Percentiles rank a stretch among this genome's conserved stretches.
Evolutionary conservation across 2,113 vertebrate genomes (phyloP).

Genomic region (Heterochromis multidens): DNA sequence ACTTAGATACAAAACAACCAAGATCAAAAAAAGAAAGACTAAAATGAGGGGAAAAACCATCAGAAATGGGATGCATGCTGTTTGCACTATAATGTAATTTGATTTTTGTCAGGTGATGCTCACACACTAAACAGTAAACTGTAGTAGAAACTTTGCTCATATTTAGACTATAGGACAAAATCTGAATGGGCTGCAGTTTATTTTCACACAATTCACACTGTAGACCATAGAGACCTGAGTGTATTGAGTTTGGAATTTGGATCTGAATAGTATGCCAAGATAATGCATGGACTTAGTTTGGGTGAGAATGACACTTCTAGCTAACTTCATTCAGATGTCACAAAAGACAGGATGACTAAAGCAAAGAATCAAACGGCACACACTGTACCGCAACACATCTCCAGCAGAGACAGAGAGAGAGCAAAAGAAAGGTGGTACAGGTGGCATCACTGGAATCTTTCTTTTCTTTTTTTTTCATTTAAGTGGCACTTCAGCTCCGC

Average conservation of each 20-base stretch:
- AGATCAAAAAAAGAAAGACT: not conserved
- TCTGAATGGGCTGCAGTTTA: not conserved
- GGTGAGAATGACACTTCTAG: not conserved
- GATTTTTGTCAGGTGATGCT: not conserved
- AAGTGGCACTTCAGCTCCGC: not conserved
- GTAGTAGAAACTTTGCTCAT: not conserved
- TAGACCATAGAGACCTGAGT: not conserved
- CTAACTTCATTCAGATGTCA: not conserved
- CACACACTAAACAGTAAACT: not conserved
- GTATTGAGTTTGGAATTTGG: not conserved
- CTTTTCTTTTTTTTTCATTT: not conserved
- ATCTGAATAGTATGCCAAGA: not conserved
- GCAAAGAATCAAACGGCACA: accelerated
- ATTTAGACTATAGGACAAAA: not conserved
- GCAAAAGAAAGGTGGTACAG: not conserved
- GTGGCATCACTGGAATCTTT: not conserved
- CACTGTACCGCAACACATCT: not conserved
- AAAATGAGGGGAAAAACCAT: no score
- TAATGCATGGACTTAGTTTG: not conserved
- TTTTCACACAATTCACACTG: not conserved
- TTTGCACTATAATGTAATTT: not conserved
- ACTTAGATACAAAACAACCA: not conserved
- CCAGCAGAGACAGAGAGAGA: not conserved
- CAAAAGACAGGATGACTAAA: not conserved
- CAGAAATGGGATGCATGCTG: accelerated